Evolutionary conservation across 1,140 invertebrate genomes (phyloP).

Genomic region (Caenorhabditis remanei): DNA sequence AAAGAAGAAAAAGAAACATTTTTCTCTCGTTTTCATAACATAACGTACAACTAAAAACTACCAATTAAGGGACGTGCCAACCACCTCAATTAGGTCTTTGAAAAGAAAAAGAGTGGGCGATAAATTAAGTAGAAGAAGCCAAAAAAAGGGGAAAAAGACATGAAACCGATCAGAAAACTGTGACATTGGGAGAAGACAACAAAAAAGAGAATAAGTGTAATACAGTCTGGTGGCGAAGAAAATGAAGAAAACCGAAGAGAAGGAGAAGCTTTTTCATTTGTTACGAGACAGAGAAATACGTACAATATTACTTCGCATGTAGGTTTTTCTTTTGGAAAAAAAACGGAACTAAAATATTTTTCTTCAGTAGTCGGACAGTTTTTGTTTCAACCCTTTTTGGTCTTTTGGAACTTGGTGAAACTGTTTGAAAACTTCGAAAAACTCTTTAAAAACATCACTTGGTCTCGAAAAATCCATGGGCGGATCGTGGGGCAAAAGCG

Average conservation of each 20-base stretch:
- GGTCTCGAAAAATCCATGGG: no score
- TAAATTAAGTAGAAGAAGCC: conserved; percentile 16
- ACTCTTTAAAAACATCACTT: no score
- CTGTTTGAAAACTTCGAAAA: no score
- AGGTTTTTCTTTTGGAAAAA: no score
- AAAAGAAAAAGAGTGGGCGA: neutral
- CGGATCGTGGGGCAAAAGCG: no score
- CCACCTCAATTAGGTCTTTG: conserved; percentile 3
- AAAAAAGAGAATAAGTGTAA: conserved; percentile 1
- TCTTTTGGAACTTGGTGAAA: no score
- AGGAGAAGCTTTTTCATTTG: neutral
- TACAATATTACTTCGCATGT: no score
- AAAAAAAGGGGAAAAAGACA: conserved; percentile 9
- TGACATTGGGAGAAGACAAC: neutral
- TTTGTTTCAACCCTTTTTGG: no score
- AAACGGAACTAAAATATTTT: no score
- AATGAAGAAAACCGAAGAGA: neutral
- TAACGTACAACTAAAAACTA: neutral
- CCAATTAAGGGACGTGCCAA: conserved; percentile 20
- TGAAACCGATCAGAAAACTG: conserved; percentile 49
- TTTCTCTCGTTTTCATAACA: no score
- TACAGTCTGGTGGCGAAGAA: conserved; percentile 42
- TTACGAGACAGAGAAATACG: neutral
- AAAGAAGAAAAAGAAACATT: neutral
- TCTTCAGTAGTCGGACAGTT: no score